Conservation (phyloP, 2,797 vertebrate genomes). For the Urocyon cinereoargenteus region DNA sequence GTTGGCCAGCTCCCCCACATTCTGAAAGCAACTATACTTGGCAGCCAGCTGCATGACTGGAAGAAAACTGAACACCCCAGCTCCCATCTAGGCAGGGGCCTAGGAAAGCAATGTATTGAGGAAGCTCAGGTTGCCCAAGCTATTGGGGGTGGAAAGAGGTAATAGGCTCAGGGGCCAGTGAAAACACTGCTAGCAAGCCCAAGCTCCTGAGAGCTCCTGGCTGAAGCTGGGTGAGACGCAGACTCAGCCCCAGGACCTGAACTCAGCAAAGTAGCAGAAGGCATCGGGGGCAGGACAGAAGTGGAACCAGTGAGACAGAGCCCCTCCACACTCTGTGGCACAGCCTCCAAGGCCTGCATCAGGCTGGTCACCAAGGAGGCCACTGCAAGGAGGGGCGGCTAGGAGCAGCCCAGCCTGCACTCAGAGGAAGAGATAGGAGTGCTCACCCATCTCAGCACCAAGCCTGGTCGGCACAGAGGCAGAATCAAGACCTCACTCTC, state of each 20-base stretch:
- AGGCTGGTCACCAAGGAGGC: not conserved
- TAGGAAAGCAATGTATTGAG: not conserved
- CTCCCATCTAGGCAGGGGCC: constrained; percentile 27
- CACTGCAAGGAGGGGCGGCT: not conserved
- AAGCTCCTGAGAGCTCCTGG: not conserved
- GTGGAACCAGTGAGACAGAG: not conserved
- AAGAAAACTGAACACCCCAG: constrained; percentile 1
- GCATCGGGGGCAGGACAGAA: not conserved
- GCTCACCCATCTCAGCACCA: not conserved
- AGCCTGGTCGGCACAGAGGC: not conserved
- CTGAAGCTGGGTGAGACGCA: not conserved
- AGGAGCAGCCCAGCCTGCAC: not conserved
- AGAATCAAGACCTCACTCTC: not conserved
- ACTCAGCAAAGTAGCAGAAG: constrained; percentile 47
- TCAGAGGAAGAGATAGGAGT: constrained; percentile 36
- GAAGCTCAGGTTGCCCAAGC: constrained; percentile 31
- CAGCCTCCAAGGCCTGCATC: not conserved
- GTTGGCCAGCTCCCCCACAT: not conserved
- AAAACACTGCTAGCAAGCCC: not conserved
- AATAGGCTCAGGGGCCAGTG: rapidly evolving
- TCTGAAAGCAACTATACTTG: not conserved
- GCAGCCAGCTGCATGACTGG: not conserved
- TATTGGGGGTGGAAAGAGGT: not conserved
- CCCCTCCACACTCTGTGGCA: not conserved
- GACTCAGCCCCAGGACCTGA: not conserved